Evolutionary conservation across 2,113 vertebrate species (phyloP).

Genomic region (Aptenodytes forsteri): DNA sequence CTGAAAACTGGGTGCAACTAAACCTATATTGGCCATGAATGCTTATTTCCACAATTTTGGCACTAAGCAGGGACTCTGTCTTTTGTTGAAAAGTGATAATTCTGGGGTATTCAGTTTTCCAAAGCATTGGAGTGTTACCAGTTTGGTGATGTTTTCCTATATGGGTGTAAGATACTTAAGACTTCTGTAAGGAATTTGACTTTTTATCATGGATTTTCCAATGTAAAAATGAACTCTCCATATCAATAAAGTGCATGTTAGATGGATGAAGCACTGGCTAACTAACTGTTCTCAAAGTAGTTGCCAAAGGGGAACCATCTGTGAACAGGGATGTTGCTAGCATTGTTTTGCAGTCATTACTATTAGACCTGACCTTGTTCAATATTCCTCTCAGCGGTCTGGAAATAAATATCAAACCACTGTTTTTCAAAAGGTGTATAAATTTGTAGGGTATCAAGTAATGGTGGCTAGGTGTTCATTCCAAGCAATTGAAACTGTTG

Average conservation of each 20-base stretch:
- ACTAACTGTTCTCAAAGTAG: background rate
- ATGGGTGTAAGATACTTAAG: background rate
- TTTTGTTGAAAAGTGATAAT: background rate
- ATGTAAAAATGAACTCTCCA: background rate
- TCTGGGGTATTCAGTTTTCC: background rate
- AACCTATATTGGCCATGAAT: background rate
- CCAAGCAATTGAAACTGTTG: background rate
- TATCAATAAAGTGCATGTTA: background rate
- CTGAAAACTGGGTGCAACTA: background rate
- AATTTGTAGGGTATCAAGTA: background rate
- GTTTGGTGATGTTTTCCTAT: background rate
- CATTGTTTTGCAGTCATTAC: background rate
- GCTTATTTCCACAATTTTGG: background rate
- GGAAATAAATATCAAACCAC: conserved; percentile 9
- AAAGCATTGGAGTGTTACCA: background rate
- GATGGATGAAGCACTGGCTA: background rate
- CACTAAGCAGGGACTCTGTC: background rate
- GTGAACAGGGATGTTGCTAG: background rate
- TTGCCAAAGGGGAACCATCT: background rate
- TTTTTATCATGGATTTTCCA: background rate
- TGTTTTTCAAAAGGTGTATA: background rate
- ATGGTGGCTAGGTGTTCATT: background rate
- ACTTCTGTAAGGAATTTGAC: background rate
- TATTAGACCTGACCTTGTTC: background rate
- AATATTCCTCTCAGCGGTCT: background rate